A percentile compares a stretch with the other conserved stretches of the same genome.
These are phyloP conservation scores for Micrastur ruficollis DNA, from an alignment of 2,797 vertebrate species.

Conservation along the genomic window DNA sequence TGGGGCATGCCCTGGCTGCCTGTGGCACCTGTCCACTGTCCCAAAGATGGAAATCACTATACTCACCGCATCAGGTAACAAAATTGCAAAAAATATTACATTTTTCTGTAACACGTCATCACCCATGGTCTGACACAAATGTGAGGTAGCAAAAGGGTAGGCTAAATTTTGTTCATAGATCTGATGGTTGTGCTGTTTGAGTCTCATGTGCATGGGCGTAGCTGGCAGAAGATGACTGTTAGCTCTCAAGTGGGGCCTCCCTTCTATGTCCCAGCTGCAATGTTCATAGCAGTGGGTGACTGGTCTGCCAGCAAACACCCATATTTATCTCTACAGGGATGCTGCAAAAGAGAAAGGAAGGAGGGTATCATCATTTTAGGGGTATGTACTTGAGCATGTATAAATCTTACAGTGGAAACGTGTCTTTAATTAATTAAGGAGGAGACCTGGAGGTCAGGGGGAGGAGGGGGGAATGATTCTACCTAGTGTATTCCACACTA, in stretches of 20 bases:
- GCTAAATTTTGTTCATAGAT: neutral
- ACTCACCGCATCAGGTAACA: neutral
- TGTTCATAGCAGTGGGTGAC: neutral
- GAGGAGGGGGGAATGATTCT: neutral
- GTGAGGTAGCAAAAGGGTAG: neutral
- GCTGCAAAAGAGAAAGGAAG: neutral
- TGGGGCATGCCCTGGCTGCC: neutral
- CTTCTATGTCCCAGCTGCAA: neutral
- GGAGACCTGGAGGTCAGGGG: neutral
- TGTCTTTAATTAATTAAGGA: neutral
- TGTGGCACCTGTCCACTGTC: neutral
- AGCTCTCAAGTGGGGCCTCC: neutral
- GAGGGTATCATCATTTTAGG: neutral
- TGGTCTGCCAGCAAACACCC: neutral
- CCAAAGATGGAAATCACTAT: neutral
- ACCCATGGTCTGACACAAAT: neutral
- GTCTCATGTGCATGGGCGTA: neutral
- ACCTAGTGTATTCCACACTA: neutral
- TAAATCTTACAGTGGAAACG: neutral
- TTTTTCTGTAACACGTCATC: neutral
- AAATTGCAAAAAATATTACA: accelerated
- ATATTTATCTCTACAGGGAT: neutral
- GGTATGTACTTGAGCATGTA: neutral
- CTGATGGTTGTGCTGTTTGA: neutral
- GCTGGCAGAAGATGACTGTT: neutral